A percentile compares a stretch with the other conserved stretches of the same genome.
phyloP scores from a whole-genome alignment of 2,113 vertebrate species.

The Microcebus griseorufus region DNA sequence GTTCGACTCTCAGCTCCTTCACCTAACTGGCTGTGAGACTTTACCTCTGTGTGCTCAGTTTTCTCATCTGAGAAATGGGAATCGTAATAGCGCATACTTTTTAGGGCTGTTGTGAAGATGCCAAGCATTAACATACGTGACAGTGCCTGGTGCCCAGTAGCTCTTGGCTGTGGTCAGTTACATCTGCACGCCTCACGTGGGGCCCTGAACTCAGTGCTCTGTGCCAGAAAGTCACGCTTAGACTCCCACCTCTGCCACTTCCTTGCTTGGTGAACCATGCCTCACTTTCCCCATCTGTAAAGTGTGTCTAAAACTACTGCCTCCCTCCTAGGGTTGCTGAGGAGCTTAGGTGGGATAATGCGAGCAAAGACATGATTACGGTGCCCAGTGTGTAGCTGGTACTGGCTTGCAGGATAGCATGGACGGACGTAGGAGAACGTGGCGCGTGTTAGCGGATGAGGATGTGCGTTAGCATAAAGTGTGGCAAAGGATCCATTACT shows the following conservation, averaged over 20 bases:
- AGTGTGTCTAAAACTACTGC: not conserved
- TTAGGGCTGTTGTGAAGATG: not conserved
- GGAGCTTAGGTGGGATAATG: not conserved
- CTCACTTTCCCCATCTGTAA: not conserved
- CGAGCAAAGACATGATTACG: rapidly evolving
- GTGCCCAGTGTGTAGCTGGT: rapidly evolving
- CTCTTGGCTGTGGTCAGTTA: not conserved
- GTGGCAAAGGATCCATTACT: rapidly evolving
- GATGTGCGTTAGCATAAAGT: rapidly evolving
- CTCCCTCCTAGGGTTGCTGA: not conserved
- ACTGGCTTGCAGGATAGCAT: rapidly evolving
- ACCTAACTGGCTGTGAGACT: not conserved
- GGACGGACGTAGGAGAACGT: not conserved
- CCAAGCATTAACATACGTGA: rapidly evolving
- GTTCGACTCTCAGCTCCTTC: not conserved
- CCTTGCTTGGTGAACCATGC: not conserved
- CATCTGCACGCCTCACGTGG: rapidly evolving
- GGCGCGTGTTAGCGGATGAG: not conserved
- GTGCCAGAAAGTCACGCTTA: not conserved
- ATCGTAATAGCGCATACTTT: rapidly evolving
- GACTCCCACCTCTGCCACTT: not conserved
- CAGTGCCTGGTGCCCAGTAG: rapidly evolving
- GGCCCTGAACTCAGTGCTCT: not conserved
- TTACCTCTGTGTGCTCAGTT: not conserved
- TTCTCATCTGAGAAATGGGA: no score